Conservation (phyloP, 2,797 vertebrate genomes). For the Danio aesculapii region DNA sequence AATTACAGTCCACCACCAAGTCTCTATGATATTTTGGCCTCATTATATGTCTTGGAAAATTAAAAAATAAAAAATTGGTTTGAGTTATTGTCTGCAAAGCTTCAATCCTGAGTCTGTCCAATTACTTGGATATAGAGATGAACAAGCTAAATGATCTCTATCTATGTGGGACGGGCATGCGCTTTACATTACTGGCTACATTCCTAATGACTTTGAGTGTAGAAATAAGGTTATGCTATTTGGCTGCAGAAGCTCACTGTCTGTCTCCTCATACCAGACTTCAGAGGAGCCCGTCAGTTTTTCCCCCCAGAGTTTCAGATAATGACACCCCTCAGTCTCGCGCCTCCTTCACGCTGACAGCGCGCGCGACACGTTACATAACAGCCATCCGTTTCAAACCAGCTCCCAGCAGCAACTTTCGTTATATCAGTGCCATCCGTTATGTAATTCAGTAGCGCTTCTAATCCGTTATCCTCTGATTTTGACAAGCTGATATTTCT, state of each 20-base stretch:
- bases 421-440: not conserved
- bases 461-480: not conserved
- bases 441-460: not conserved
- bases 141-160: not conserved
- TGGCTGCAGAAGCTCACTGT: not conserved
- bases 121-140: not conserved
- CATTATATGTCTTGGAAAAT: not conserved
- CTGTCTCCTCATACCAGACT: not conserved
- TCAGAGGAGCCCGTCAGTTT: not conserved
- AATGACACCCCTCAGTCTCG: conserved; percentile 33
- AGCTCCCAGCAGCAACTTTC: not conserved
- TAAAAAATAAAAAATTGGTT: not conserved
- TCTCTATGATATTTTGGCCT: not conserved
- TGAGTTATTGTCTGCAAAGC: not conserved
- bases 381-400: not conserved
- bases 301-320: conserved; percentile 25
- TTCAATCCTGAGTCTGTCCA: not conserved
- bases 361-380: conserved; percentile 3
- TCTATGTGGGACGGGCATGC: not conserved
- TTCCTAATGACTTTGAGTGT: not conserved
- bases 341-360: not conserved
- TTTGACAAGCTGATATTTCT: conserved; percentile 6
- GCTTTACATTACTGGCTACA: not conserved
- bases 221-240: conserved; percentile 8
- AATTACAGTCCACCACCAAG: not conserved